These are phyloP conservation scores for Scarus forsteni DNA, from an alignment of 2,797 vertebrate genomes.

Conservation along the genomic window DNA sequence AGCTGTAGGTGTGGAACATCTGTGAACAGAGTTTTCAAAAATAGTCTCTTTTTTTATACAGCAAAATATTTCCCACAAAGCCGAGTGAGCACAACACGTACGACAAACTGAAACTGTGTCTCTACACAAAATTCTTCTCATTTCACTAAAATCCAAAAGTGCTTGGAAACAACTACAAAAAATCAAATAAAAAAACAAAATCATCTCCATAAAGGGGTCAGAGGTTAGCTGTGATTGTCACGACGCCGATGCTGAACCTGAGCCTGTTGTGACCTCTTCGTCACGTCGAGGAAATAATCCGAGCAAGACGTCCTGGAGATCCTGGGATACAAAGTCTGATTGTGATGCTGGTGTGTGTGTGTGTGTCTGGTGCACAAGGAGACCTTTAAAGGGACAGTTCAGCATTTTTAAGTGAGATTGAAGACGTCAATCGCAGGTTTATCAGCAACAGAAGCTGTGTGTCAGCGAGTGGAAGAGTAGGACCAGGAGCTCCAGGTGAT, in stretches of 20 bases:
- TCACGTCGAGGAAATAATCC: conserved; percentile 43
- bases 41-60: conserved; percentile 54
- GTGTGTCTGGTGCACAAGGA: background rate
- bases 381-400: too few relatives aligned
- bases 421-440: too few relatives aligned
- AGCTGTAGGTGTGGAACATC: conserved; percentile 34
- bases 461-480: too few relatives aligned
- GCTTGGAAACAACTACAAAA: conserved; percentile 72
- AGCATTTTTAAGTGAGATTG: too few relatives aligned
- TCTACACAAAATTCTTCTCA: conserved; percentile 64
- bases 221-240: conserved; percentile 75
- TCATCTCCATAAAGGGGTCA: conserved; percentile 47
- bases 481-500: too few relatives aligned
- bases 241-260: conserved; percentile 72
- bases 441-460: too few relatives aligned
- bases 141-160: conserved; percentile 80
- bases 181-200: conserved; percentile 57
- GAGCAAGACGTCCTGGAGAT: conserved; percentile 56
- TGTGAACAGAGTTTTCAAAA: conserved; percentile 35
- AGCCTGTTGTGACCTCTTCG: conserved; percentile 68
- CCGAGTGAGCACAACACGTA: conserved; percentile 64
- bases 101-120: conserved; percentile 59
- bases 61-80: conserved; percentile 51
- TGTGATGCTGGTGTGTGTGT: conserved; percentile 66
- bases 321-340: conserved; percentile 25